Conservation (phyloP, 2,888 invertebrate genomes). For the Achlya flavicornis region DNA sequence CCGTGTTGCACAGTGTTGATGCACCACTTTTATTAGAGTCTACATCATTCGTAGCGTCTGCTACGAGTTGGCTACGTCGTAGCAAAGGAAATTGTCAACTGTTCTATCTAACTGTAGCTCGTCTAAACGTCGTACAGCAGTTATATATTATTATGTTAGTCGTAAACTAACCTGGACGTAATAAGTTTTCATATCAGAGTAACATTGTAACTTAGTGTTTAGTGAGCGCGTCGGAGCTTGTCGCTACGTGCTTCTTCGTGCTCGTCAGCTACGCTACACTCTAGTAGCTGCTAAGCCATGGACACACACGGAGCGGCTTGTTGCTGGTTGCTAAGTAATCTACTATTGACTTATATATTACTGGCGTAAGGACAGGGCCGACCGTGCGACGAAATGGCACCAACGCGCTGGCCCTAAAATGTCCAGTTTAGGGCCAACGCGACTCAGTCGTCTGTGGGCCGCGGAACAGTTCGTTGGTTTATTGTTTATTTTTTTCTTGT, state of each 20-base stretch:
- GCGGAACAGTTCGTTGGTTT: no score
- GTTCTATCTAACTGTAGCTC: not conserved
- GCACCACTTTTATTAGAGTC: not conserved
- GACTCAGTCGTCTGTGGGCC: no score
- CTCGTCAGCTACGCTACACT: conserved; percentile 29
- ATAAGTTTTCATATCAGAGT: conserved; percentile 46
- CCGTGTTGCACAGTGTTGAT: not conserved
- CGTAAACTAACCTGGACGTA: conserved; percentile 38
- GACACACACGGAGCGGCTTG: not conserved
- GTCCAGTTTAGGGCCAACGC: no score
- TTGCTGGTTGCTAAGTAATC: no score
- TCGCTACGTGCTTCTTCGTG: conserved; percentile 24
- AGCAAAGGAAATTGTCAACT: not conserved
- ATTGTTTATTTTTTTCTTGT: no score
- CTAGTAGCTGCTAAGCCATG: conserved; percentile 37
- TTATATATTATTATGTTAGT: conserved; percentile 8
- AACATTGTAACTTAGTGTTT: conserved; percentile 44
- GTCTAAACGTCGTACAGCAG: not conserved
- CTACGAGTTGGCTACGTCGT: conserved; percentile 1
- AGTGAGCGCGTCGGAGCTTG: conserved; percentile 30
- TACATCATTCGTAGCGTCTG: not conserved
- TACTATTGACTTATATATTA: no score
- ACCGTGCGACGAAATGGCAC: no score
- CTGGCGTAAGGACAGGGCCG: no score
- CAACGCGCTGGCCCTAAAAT: no score